These are phyloP conservation scores for Cheilosia impressa DNA, from an alignment of 2,888 invertebrate species.

Conservation along the genomic window DNA sequence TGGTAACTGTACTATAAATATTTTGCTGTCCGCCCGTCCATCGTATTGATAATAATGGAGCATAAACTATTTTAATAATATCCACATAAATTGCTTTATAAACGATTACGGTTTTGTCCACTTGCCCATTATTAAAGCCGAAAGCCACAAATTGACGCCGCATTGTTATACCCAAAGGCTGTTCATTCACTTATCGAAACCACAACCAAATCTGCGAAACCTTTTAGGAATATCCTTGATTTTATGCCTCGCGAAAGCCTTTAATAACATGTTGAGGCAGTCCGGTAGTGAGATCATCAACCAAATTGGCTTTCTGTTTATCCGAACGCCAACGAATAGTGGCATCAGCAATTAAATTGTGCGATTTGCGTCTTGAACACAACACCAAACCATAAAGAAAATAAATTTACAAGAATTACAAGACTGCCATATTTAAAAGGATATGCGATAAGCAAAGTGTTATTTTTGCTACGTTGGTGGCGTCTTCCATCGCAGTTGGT, in stretches of 20 bases:
- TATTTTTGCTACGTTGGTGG: not conserved
- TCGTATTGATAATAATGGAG: no score
- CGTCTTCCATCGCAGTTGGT: not conserved
- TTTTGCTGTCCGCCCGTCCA: no score
- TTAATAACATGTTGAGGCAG: not conserved
- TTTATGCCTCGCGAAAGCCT: not conserved
- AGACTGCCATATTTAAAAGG: not conserved
- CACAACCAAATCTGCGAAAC: slow-evolving; percentile 8
- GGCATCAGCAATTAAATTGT: slow-evolving; percentile 10
- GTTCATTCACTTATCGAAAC: slow-evolving; percentile 17
- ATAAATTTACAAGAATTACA: not conserved
- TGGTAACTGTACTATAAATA: no score
- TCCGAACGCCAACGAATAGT: not conserved
- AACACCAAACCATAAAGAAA: not conserved
- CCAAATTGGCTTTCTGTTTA: slow-evolving; percentile 1
- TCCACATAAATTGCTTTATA: no score
- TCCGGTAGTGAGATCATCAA: slow-evolving; percentile 16
- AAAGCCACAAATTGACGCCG: not conserved
- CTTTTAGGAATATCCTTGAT: slow-evolving; percentile 17
- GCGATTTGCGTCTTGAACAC: slow-evolving; percentile 6
- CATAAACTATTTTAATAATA: no score
- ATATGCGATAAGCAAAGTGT: no score
- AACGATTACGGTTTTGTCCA: not conserved
- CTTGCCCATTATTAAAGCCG: not conserved
- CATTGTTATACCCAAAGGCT: not conserved